Conservation (phyloP, 2,113 vertebrate species). For the Syngnathus scovelli region DNA sequence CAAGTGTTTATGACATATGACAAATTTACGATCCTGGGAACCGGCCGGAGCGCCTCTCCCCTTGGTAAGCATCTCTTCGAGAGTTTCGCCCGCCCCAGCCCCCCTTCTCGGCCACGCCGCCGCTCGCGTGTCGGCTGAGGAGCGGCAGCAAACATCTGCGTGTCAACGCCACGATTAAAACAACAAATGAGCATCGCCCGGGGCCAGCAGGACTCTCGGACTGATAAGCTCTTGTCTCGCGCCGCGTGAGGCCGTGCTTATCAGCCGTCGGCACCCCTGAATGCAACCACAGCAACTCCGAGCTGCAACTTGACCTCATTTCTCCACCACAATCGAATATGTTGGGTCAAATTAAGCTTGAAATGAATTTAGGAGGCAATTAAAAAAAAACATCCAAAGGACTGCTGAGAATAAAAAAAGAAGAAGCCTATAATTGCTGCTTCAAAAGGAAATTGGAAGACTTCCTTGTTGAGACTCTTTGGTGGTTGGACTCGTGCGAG, state of each 20-base stretch:
- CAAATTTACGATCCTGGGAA: constrained; percentile 27
- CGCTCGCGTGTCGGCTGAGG: background rate
- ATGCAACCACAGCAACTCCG: background rate
- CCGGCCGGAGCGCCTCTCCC: background rate
- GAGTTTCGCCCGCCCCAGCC: background rate
- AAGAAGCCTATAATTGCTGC: background rate
- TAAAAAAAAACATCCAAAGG: background rate
- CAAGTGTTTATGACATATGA: constrained; percentile 18
- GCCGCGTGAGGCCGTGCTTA: background rate
- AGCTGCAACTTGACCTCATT: background rate
- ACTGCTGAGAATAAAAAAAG: background rate
- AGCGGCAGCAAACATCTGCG: background rate
- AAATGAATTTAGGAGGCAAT: background rate
- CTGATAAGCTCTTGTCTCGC: background rate
- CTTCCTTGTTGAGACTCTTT: background rate
- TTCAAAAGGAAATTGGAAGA: background rate
- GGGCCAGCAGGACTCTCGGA: background rate
- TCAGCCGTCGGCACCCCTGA: background rate
- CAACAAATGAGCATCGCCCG: background rate
- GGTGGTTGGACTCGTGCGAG: background rate
- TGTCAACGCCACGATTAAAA: background rate
- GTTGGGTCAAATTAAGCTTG: too few species aligned
- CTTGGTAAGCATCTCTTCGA: background rate
- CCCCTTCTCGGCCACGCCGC: background rate
- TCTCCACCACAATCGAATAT: background rate